Base-by-base conservation (phyloP, 1,140 invertebrate genomes). In the Calephelis virginiensis region DNA sequence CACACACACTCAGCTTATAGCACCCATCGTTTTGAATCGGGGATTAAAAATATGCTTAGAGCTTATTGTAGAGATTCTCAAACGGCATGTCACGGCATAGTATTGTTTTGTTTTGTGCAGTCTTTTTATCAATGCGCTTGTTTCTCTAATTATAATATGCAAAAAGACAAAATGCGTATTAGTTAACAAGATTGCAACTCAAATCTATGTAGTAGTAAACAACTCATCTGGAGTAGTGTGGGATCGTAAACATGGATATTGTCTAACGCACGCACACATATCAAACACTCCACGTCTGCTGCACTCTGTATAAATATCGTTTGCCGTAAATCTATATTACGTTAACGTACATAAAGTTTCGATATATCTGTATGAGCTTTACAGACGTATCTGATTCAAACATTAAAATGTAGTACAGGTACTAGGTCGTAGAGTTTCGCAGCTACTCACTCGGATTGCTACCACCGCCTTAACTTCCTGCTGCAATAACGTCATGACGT, bases 221-320 rank as follows among this genome's bases (percentile, higher is more conserved):
- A 63, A 63, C 50, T 63, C 40, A 63, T 38, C 47, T 28, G n/a
- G 47, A 63, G 46, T 63, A 48, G n/a, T 46, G 47, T n/a, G n/a
- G 28, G n/a, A 53, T 13, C 63, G 63, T 64, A 53, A 40, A 40
- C 28, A 13, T 12, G 48, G 38, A 17, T 53, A 53, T 53, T 37
- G 49, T 63, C 53, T 43, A 40, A 62, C 45, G 56, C 67, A 69
- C 49, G 17, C 17, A 53, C 49, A 53, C 48, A 64, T 49, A 46
- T 69, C 63, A 69, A 64, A 59, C 62, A 61, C 67, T 69, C 37
- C 6, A 69, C 61, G 67, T 69, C 67, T 61, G n/a, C 13, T 47
- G 62, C 67, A 69, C 59, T 49, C 56, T 37, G 63, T 50, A 63
- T 60, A 40, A 43, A 64, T 43, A 65, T 50, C 14, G 11, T 63